Conservation (phyloP, 2,888 invertebrate species). For the Lypha dubia region DNA sequence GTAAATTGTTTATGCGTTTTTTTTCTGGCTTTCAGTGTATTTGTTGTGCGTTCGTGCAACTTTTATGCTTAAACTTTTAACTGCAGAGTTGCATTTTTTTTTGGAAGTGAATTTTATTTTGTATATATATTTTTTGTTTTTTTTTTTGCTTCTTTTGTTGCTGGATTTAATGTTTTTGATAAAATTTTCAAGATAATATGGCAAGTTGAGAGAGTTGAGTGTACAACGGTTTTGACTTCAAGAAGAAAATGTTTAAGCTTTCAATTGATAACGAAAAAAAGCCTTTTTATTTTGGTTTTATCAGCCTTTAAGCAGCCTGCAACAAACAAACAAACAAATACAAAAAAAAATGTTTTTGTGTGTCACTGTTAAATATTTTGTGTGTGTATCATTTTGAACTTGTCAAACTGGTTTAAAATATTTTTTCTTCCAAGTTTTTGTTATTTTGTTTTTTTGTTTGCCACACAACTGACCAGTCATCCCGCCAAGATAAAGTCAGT, state of each 20-base stretch:
- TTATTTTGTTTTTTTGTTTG: too few relatives aligned
- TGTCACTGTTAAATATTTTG: conserved; percentile 71
- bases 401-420: conserved; percentile 70
- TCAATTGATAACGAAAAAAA: conserved; percentile 65
- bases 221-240: conserved; percentile 31
- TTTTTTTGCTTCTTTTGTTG: conserved; percentile 8
- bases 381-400: conserved; percentile 66
- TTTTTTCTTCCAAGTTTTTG: conserved; percentile 29
- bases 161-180: conserved; percentile 64
- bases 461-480: conserved; percentile 61
- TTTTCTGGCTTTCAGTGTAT: conserved; percentile 33
- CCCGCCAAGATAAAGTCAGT: conserved; percentile 64
- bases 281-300: conserved; percentile 37
- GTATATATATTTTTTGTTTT: background rate
- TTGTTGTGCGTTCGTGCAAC: conserved; percentile 41
- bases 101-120: conserved; percentile 40
- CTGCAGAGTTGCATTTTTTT: conserved; percentile 57
- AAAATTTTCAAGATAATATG: conserved; percentile 65
- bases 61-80: conserved; percentile 60
- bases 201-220: conserved; percentile 35
- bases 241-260: conserved; percentile 70
- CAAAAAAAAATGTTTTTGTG: conserved; percentile 59
- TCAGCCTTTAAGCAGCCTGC: conserved; percentile 49
- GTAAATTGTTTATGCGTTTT: conserved; percentile 47
- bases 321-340: conserved; percentile 3